Base-by-base conservation (phyloP, 37 sponge, comb jelly and placozoan species). In the Corticium candelabrum region DNA sequence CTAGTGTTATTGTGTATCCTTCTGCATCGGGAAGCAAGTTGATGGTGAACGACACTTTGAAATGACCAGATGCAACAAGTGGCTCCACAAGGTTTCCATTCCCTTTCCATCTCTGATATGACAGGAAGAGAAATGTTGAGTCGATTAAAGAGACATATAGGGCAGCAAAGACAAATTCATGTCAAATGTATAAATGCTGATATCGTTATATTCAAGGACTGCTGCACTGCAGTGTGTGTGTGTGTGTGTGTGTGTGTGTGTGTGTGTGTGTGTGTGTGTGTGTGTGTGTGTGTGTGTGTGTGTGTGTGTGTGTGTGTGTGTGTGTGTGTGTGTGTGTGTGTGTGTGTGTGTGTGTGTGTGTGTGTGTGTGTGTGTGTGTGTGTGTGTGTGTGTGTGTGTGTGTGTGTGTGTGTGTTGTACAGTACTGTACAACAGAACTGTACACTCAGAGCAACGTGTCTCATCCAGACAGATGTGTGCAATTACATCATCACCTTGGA, bases 251-350 rank as follows among this genome's bases (percentile, higher is more conserved):
- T 77, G 77, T 77, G 50, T 77, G 77, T 77, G 41, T 41, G 77
- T 41, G 77, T 77, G 77, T 39, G 41, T 77, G 41, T 41, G 41
- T 39, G 77, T 77, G 50, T 77, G 77, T 40, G 77, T 77, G 77
- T 77, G 33, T 39, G 4, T 33, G 35, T 5, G 3, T 5, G 35
- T 35, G 35, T 75, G 38, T 35, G 35, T 11, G 31, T 4, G 15
- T 36, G 15, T 75, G 76, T 7, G 31, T 75, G 37, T 75, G 76
- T 75, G 15, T 30, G 35, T 43, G 56, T 43, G 56, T 43, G 56
- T 43, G 56, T 43, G 5, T 36, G 35, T 75, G 76, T 75, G 31
- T 75, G 76, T 75, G 50, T 77, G 77, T 77, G 50, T 77, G 77
- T 77, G 41, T 41, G 77, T 41, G 77, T 77, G 77, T 39, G 41